Evolutionary conservation across 2,113 vertebrate species (phyloP), one percentile per base, ranked within the genome.

Genomic region (Etheostoma cragini): DNA sequence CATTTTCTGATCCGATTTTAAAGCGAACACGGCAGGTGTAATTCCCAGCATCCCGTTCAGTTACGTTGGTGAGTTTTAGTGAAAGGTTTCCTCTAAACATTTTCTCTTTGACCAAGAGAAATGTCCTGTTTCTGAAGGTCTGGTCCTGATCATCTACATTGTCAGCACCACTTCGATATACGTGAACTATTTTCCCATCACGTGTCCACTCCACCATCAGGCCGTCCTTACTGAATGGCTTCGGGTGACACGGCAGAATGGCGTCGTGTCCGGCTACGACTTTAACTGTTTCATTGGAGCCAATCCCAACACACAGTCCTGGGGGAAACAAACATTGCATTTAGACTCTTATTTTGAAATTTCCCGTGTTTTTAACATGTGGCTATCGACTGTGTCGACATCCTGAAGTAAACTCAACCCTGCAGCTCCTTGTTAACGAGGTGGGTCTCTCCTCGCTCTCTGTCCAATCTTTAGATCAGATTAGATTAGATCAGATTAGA

Each of bases 151-250:
- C 0, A 4, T 0, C 2, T 1, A 6, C 11, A 68, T 22, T 0
- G 1, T 52, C 19, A 5, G 0, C 2, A 3, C 1, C 0, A 26
- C 0, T 10, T 26, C 16, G 6, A 17, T 10, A 26, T 1, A 5
- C 1, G 45, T 47, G 58, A 38, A 38, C 38, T 10, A 10, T 2
- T 38, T 38, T 38, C 8, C 8, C 8, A 38, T 38, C 38, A 2
- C 8, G 38, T 38, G 7, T 38, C 38, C 38, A 38, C 38, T 38
- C 2, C 38, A 38, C 38, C 8, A 10, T 38, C 38, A 10, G 8
- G 10, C 1, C 8, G 8, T 1, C 2, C 38, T 2, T 8, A 38
- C 8, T 10, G 38, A 35, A 21, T 2, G 7, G 8, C 15, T 21
- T 1, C 24, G 12, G 58, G 16, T 38, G 58, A 17, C 58, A 52